Evolutionary conservation across 1,140 invertebrate species (phyloP).

Genomic region (Aphaenogaster rudis): DNA sequence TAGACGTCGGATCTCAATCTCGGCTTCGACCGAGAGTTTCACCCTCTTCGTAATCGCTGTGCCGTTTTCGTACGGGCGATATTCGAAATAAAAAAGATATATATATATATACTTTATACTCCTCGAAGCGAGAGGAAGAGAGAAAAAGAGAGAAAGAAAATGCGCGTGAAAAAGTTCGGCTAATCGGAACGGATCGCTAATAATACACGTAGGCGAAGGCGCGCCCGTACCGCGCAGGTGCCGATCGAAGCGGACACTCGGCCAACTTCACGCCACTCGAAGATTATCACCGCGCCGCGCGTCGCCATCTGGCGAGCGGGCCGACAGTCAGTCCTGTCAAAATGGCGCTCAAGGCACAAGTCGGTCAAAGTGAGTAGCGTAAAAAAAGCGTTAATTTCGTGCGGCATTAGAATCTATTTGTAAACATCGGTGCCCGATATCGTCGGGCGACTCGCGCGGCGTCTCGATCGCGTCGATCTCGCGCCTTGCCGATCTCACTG

Average conservation of each 20-base stretch:
- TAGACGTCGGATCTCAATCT: background rate
- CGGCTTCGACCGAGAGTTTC: background rate
- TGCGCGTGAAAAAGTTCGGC: background rate
- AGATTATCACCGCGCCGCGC: background rate
- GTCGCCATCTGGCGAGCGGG: slow-evolving; percentile 61
- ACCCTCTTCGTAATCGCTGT: background rate
- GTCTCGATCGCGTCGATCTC: background rate
- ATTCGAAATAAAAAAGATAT: background rate
- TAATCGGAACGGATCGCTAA: background rate
- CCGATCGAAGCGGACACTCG: slow-evolving; percentile 22
- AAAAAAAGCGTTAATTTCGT: slow-evolving; percentile 80
- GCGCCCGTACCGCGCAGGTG: slow-evolving; percentile 21
- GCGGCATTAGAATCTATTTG: slow-evolving; percentile 32
- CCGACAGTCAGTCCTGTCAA: slow-evolving; percentile 82
- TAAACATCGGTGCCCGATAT: background rate
- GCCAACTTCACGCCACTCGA: background rate
- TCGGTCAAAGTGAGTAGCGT: slow-evolving; percentile 88
- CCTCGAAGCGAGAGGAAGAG: background rate
- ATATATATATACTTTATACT: background rate
- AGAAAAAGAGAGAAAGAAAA: too few species aligned
- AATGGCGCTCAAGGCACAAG: slow-evolving; percentile 89
- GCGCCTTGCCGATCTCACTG: background rate
- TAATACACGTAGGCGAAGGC: background rate
- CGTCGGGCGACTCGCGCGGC: background rate
- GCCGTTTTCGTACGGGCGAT: background rate